A percentile compares a stretch with the other conserved stretches of the same genome.
Evolutionary conservation across 2,113 vertebrate genomes (phyloP).

Genomic region (Ondatra zibethicus): DNA sequence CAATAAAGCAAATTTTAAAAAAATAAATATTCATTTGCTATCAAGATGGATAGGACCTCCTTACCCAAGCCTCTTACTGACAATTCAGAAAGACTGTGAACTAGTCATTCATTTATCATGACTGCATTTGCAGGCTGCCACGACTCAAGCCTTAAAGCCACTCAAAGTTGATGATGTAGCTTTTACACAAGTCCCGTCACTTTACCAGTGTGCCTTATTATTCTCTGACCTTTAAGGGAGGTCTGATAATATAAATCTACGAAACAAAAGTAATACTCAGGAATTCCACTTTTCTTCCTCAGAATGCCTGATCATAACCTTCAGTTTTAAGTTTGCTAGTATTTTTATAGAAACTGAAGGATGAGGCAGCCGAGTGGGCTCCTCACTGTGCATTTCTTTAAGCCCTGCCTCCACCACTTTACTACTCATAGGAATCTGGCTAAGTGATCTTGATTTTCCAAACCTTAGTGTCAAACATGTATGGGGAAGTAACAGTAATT

Average conservation of each 20-base stretch:
- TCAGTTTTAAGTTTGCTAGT: not conserved
- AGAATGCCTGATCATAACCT: not conserved
- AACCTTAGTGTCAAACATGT: not conserved
- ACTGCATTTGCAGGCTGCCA: not conserved
- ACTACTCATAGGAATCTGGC: not conserved
- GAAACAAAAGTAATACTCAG: slow-evolving; percentile 49
- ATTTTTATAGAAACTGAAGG: not conserved
- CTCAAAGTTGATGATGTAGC: slow-evolving; percentile 1
- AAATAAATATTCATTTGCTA: slow-evolving; percentile 68
- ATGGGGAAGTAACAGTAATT: not conserved
- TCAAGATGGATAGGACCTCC: slow-evolving; percentile 71
- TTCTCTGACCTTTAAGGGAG: slow-evolving; percentile 70
- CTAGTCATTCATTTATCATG: slow-evolving; percentile 47
- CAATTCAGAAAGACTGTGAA: slow-evolving; percentile 44
- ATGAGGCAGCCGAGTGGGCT: not conserved
- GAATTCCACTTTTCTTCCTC: slow-evolving; percentile 46
- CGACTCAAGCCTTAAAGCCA: not conserved
- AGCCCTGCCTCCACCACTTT: not conserved
- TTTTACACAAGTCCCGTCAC: slow-evolving; percentile 47
- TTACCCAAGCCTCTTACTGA: slow-evolving; percentile 49
- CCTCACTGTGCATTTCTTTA: not conserved
- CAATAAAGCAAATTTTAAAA: slow-evolving; percentile 67
- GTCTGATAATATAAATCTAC: slow-evolving; percentile 47
- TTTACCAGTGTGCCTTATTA: slow-evolving; percentile 29
- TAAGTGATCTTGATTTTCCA: not conserved